A percentile compares a stretch with the other conserved stretches of the same genome.
These are phyloP conservation scores for Orchesellides sinensis DNA, from an alignment of 2,888 invertebrate genomes.

Conservation along the genomic window DNA sequence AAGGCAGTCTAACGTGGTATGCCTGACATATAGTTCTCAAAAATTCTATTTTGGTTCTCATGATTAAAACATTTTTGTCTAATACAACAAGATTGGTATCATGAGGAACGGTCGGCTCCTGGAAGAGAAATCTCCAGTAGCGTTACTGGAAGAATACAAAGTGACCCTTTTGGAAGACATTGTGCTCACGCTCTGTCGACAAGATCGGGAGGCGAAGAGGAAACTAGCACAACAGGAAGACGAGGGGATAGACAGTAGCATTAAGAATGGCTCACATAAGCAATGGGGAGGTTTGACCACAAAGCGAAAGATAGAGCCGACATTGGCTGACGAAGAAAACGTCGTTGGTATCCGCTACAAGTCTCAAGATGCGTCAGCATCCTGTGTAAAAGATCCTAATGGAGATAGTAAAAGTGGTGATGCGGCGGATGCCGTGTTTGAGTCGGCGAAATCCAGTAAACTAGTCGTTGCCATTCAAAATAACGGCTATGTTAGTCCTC, in stretches of 20 bases:
- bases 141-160: slow-evolving; percentile 46
- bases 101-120: slow-evolving; percentile 68
- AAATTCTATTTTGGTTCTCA: too few relatives aligned
- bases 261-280: not conserved
- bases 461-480: not conserved
- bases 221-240: not conserved
- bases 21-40: not conserved
- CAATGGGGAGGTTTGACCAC: slow-evolving; percentile 11
- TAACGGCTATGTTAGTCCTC: not conserved
- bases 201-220: slow-evolving; percentile 48
- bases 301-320: slow-evolving; percentile 18
- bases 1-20: slow-evolving; percentile 40
- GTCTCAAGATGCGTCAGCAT: too few relatives aligned
- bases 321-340: slow-evolving; percentile 13
- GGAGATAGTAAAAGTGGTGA: not conserved
- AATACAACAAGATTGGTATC: slow-evolving; percentile 68
- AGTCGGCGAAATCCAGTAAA: not conserved
- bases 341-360: slow-evolving; percentile 25
- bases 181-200: slow-evolving; percentile 61
- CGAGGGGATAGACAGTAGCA: not conserved
- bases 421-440: not conserved
- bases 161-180: slow-evolving; percentile 58
- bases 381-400: too few relatives aligned
- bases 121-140: slow-evolving; percentile 58
- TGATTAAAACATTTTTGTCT: not conserved